Conservation (phyloP, 2,797 vertebrate genomes). For the Leuciscus waleckii region DNA sequence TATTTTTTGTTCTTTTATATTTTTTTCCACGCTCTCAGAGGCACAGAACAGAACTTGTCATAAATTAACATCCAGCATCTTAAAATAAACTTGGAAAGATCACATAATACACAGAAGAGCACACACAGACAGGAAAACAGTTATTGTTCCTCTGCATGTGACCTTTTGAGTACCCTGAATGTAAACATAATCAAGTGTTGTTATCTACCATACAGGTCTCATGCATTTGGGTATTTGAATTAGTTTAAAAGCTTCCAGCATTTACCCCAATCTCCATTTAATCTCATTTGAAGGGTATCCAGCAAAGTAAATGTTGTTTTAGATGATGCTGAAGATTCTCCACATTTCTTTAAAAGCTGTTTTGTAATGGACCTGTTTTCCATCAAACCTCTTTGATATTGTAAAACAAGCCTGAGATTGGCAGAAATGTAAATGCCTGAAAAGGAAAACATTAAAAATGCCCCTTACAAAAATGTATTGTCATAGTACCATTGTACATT, state of each 20-base stretch:
- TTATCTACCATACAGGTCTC: background rate
- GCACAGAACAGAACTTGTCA: constrained; percentile 28
- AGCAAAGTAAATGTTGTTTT: constrained; percentile 14
- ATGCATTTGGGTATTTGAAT: constrained; percentile 18
- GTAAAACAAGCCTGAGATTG: no score
- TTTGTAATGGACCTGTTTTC: constrained; percentile 6
- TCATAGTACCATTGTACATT: no score
- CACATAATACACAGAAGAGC: constrained; percentile 1
- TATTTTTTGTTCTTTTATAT: constrained; percentile 21
- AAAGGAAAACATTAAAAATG: no score
- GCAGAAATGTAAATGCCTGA: no score
- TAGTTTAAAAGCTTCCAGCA: constrained; percentile 38
- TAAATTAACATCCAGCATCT: constrained; percentile 19
- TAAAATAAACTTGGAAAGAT: constrained; percentile 32
- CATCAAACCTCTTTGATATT: constrained; percentile 14
- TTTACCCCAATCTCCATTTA: constrained; percentile 1
- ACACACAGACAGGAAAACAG: background rate
- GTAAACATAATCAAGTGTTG: constrained; percentile 9
- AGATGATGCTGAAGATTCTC: constrained; percentile 10
- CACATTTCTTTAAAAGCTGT: constrained; percentile 17
- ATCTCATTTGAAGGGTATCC: constrained; percentile 2
- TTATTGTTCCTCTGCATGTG: background rate
- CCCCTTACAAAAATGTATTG: no score
- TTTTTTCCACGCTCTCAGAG: constrained; percentile 5
- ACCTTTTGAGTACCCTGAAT: no score